Evolutionary conservation across 2,888 invertebrate genomes (phyloP), one percentile per base, ranked within the genome.

Genomic region (Iselma pallidipennis): DNA sequence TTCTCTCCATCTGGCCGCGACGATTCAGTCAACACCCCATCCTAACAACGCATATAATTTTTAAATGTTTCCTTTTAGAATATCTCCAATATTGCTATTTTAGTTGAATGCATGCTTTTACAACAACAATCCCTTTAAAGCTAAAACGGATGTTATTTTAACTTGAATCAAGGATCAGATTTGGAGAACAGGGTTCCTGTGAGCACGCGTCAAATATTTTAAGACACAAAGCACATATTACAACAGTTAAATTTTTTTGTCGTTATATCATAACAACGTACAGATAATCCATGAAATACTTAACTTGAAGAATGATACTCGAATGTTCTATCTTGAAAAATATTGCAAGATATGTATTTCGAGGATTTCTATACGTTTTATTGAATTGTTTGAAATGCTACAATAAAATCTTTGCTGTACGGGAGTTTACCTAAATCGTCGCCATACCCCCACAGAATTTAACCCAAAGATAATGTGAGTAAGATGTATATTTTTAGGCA

Each of bases 1-100:
- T 45, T 45, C 23, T 45, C 45, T 23, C 45, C 45, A 45, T 45
- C 45, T 45, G 45, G 45, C 45, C 45, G 45, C 45, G 45, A 45
- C 45, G 45, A 45, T 45, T 45, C 45, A 45, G 45, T 45, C 45
- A 45, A 45, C 45, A 45, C 45, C 45, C 45, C 23, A 19, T 10
- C 42, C 42, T 10, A 19, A 23, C 45, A 23, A 21, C 23, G 45
- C 6, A 28, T 10, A 19, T 19, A 21, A 19, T 16, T 16, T 42
- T 42, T 10, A 10, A 45, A 45, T 45, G 45, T 45, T n/a, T 23
- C 12, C 23, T 10, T 45, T 23, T 45, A 12, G 45, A 45, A 23
- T n/a, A 23, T 23, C 12, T 45, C 12, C 5, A 45, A 45, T 45
- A 45, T 21, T 12, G 45, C 21, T 45, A 45, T 45, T 45, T 45